phyloP scores from a whole-genome alignment of 2,113 vertebrate genomes.

The Copsychus sechellarum region DNA sequence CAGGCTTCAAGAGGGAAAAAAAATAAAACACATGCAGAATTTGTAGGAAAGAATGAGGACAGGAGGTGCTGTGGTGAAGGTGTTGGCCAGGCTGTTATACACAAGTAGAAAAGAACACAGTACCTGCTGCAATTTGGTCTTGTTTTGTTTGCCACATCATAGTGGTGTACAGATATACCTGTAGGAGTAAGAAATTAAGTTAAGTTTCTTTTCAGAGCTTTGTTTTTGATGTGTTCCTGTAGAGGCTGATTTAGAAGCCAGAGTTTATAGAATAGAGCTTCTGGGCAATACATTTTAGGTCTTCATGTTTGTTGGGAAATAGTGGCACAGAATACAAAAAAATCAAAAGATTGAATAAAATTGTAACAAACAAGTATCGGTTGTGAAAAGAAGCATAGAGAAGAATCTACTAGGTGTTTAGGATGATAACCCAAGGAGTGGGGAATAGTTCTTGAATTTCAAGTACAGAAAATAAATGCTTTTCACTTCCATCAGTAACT shows the following conservation, averaged over 20 bases:
- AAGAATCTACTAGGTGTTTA: not conserved
- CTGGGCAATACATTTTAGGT: not conserved
- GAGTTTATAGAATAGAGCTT: not conserved
- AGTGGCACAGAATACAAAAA: not conserved
- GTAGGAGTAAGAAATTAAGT: not conserved
- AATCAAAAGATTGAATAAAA: not conserved
- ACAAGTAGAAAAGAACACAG: not conserved
- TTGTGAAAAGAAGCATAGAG: not conserved
- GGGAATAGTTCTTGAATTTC: rapidly evolving
- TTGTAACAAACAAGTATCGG: not conserved
- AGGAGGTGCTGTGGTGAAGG: not conserved
- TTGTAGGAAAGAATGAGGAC: not conserved
- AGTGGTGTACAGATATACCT: not conserved
- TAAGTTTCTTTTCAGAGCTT: not conserved
- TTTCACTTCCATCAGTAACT: not conserved
- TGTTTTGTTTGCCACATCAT: not conserved
- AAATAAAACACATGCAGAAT: not conserved
- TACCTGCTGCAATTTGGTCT: not conserved
- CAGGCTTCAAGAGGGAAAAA: not conserved
- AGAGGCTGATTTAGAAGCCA: not conserved
- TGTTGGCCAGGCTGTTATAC: not conserved
- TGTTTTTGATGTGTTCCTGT: not conserved
- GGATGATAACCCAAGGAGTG: not conserved
- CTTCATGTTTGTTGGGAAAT: not conserved
- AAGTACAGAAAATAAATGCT: not conserved